Evolutionary conservation across 2,113 vertebrate species (phyloP).

Genomic region (Piprites chloris): DNA sequence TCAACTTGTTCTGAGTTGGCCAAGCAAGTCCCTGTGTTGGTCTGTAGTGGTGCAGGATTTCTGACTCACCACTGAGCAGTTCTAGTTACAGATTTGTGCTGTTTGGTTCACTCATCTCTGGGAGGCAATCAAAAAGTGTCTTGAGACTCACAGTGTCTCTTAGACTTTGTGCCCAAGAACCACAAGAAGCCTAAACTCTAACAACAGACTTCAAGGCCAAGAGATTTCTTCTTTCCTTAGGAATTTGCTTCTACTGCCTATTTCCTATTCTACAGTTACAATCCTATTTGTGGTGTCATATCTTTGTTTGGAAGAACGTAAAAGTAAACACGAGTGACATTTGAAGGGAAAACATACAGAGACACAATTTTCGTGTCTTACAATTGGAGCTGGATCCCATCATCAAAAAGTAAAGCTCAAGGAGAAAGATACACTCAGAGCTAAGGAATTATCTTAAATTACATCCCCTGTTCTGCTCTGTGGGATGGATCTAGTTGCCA

Average conservation of each 20-base stretch:
- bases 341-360: not conserved
- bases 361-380: not conserved
- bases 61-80: not conserved
- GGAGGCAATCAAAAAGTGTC: not conserved
- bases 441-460: not conserved
- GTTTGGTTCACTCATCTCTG: not conserved
- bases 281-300: not conserved
- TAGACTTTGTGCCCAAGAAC: not conserved
- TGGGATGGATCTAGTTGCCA: not conserved
- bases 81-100: not conserved
- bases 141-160: not conserved
- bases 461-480: not conserved
- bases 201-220: not conserved
- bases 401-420: not conserved
- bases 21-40: not conserved
- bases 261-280: not conserved
- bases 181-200: not conserved
- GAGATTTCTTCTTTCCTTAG: not conserved
- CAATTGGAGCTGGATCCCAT: not conserved
- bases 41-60: not conserved
- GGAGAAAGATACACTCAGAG: not conserved
- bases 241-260: not conserved
- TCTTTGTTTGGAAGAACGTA: not conserved
- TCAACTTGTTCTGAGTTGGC: not conserved
- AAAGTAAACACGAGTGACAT: not conserved